Evolutionary conservation across 35 echinoderm and acorn worm genomes (phyloP).

Genomic region (Ophioderma brevispina): DNA sequence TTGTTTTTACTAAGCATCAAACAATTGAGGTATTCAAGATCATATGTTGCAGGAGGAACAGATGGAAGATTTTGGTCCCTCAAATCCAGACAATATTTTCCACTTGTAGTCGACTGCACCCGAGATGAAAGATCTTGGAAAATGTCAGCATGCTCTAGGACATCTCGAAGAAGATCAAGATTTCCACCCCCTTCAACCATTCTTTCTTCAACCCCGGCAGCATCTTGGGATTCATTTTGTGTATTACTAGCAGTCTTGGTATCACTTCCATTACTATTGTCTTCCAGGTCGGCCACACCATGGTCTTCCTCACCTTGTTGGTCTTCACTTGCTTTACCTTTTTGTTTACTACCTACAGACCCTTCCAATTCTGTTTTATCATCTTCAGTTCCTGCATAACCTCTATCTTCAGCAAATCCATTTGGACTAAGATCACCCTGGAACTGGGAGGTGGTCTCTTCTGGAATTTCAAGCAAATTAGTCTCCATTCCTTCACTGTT

Average conservation of each 20-base stretch:
- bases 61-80: conserved; percentile 30
- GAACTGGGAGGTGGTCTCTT: neutral
- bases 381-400: neutral
- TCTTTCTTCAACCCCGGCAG: neutral
- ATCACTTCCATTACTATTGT: too few species aligned
- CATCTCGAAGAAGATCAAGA: conserved; percentile 14
- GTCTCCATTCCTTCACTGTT: neutral
- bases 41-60: conserved; percentile 31
- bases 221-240: neutral
- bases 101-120: conserved; percentile 6
- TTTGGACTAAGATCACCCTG: neutral
- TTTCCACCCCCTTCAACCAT: conserved; percentile 10
- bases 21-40: conserved; percentile 69
- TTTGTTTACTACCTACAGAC: neutral
- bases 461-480: neutral
- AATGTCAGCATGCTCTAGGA: conserved; percentile 2
- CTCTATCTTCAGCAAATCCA: neutral
- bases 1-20: conserved; percentile 61
- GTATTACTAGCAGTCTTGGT: neutral
- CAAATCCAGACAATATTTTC: conserved; percentile 60
- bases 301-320: too few species aligned
- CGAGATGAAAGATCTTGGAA: conserved; percentile 13
- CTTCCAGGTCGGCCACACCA: too few species aligned
- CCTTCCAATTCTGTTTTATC: neutral
- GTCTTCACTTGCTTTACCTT: neutral